Percentiles rank a stretch among this genome's conserved stretches.
phyloP scores from a whole-genome alignment of 2,113 vertebrate species.

The Syngnathus scovelli region DNA sequence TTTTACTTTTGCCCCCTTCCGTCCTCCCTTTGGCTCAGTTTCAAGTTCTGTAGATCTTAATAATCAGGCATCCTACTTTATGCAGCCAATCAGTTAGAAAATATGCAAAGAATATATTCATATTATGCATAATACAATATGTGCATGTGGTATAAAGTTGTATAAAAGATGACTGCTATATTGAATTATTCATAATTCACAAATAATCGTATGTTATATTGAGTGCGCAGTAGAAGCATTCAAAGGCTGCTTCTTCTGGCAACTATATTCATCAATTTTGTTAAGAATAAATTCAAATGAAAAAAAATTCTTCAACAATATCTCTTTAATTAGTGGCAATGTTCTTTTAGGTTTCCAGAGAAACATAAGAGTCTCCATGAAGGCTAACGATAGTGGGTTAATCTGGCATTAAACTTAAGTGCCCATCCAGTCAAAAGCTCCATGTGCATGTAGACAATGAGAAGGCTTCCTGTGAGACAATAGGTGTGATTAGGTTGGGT shows the following conservation, averaged over 20 bases:
- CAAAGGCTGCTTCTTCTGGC: too few species aligned
- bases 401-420: constrained; percentile 29
- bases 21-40: not conserved
- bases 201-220: not conserved
- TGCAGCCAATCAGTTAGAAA: not conserved
- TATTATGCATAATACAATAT: not conserved
- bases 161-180: too few species aligned
- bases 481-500: constrained; percentile 18
- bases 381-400: constrained; percentile 28
- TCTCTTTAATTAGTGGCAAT: not conserved
- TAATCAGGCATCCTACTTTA: not conserved
- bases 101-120: not conserved
- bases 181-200: not conserved
- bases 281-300: not conserved
- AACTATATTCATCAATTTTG: not conserved
- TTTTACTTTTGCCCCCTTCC: not conserved
- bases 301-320: not conserved
- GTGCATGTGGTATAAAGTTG: not conserved
- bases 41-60: too few species aligned
- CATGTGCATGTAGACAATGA: not conserved
- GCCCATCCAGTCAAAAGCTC: constrained; percentile 23
- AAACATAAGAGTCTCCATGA: constrained; percentile 4
- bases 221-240: too few species aligned
- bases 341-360: constrained; percentile 10
- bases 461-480: constrained; percentile 11